phyloP scores from a whole-genome alignment of 2,113 vertebrate species.

The Crotalus helleri region DNA sequence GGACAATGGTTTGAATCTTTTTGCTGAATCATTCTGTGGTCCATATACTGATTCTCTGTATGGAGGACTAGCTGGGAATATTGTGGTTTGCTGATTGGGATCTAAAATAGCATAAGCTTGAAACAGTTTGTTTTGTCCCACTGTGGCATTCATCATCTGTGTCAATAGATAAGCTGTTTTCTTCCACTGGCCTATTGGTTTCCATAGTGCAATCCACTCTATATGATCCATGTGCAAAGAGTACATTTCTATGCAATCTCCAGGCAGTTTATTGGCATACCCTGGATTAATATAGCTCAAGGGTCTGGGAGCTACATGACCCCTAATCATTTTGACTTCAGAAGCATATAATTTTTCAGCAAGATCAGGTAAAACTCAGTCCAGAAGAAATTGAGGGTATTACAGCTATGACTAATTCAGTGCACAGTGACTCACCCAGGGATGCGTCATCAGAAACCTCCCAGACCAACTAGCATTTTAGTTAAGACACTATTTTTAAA shows the following conservation, averaged over 20 bases:
- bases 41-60: slow-evolving; percentile 11
- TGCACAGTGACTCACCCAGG: slow-evolving; percentile 49
- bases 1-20: not conserved
- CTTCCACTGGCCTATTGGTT: not conserved
- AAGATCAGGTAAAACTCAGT: slow-evolving; percentile 41
- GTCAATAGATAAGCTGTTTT: slow-evolving; percentile 20
- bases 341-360: slow-evolving; percentile 4
- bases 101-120: slow-evolving; percentile 36
- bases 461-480: slow-evolving; percentile 37
- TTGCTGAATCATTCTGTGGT: not conserved
- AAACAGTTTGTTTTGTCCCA: slow-evolving; percentile 25
- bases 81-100: not conserved
- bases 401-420: slow-evolving; percentile 53
- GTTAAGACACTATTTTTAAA: slow-evolving; percentile 36
- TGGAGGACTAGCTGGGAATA: not conserved
- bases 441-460: slow-evolving; percentile 49
- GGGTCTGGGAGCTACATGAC: not conserved
- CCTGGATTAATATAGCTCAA: not conserved
- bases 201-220: not conserved
- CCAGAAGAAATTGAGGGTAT: slow-evolving; percentile 46
- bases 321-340: slow-evolving; percentile 26
- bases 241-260: not conserved
- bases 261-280: not conserved
- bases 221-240: not conserved
- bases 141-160: slow-evolving; percentile 47